phyloP scores from a whole-genome alignment of 2,797 vertebrate species.

The Anisognathus igniventris region DNA sequence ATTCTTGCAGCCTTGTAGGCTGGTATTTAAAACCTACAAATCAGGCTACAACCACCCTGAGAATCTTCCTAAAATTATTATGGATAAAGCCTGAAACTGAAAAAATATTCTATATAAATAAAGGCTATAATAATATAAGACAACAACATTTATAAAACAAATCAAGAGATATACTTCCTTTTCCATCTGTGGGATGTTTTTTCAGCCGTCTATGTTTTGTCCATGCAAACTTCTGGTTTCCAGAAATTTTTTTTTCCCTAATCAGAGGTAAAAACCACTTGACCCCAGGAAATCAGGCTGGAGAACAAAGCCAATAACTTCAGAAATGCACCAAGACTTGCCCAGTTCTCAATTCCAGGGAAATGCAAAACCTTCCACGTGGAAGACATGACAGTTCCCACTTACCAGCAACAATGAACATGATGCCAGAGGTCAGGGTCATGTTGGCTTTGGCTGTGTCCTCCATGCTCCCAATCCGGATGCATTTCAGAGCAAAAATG shows the following conservation, averaged over 20 bases:
- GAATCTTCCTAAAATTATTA: not conserved
- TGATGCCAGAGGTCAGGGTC: slow-evolving; percentile 85
- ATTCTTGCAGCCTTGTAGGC: not conserved
- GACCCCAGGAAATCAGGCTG: not conserved
- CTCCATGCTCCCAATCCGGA: slow-evolving; percentile 88
- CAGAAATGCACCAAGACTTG: not conserved
- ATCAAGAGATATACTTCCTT: not conserved
- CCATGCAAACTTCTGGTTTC: not conserved
- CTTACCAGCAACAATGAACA: slow-evolving; percentile 85
- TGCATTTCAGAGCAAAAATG: slow-evolving; percentile 87
- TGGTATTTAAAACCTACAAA: not conserved
- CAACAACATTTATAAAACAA: not conserved
- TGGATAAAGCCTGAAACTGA: not conserved
- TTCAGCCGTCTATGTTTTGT: not conserved
- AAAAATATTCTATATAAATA: not conserved
- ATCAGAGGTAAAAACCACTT: not conserved
- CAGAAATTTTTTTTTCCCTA: not conserved
- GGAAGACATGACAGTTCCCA: accelerated
- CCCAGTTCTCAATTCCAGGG: not conserved
- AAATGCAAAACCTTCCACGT: not conserved
- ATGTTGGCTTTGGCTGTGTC: slow-evolving; percentile 87
- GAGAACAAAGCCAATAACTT: not conserved
- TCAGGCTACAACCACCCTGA: not conserved
- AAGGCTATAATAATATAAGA: not conserved
- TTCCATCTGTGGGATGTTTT: not conserved